Conservation (phyloP, 1,140 invertebrate species). For the Apis mellifera region Amel_HAv3.1 CM009942.2:578001-578500, state of each 20-base stretch:
- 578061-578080: constrained; percentile 65
- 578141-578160: constrained; percentile 50
- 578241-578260: constrained; percentile 70
- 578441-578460: background rate
- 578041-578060: constrained; percentile 61
- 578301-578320: constrained; percentile 55
- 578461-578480: constrained; percentile 25
- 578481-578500: constrained; percentile 53
- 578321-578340: constrained; percentile 38
- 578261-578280: constrained; percentile 64
- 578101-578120: constrained; percentile 67
- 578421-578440: constrained; percentile 29
- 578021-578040: constrained; percentile 75
- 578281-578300: constrained; percentile 36
- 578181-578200: constrained; percentile 71
- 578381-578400: constrained; percentile 46
- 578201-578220: constrained; percentile 69
- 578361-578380: constrained; percentile 42
- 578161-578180: too few species aligned
- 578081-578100: constrained; percentile 56
- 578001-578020: constrained; percentile 74
- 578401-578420: constrained; percentile 50
- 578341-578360: constrained; percentile 51
- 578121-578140: constrained; percentile 67
- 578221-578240: constrained; percentile 78